These are phyloP conservation scores for Melanotus villosus DNA, from an alignment of 2,888 invertebrate genomes.

Conservation along the genomic window DNA sequence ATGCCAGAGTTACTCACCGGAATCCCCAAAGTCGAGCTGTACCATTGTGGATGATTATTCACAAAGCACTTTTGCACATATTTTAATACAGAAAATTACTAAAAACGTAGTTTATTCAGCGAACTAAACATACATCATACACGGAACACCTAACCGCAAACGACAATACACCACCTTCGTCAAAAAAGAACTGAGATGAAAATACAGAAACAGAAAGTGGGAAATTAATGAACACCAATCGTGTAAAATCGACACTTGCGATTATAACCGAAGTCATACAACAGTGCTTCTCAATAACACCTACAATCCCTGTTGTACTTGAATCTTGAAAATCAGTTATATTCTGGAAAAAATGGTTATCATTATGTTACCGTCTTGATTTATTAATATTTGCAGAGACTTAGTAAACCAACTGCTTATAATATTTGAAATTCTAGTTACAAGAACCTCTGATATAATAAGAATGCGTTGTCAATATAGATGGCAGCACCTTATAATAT, in stretches of 20 bases:
- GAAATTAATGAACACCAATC: neutral
- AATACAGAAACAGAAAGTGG: slow-evolving; percentile 18
- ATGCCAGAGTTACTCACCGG: slow-evolving; percentile 59
- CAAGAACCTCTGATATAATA: too few relatives aligned
- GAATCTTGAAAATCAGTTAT: too few relatives aligned
- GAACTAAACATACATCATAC: slow-evolving; percentile 48
- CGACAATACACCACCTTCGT: slow-evolving; percentile 45
- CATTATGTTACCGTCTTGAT: too few relatives aligned
- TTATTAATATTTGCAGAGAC: too few relatives aligned
- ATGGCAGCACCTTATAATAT: too few relatives aligned
- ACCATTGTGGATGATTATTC: slow-evolving; percentile 59
- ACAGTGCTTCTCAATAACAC: neutral
- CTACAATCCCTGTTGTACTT: too few relatives aligned
- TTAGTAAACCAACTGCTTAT: too few relatives aligned
- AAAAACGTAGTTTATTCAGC: slow-evolving; percentile 24
- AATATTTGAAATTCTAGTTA: too few relatives aligned
- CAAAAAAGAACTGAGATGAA: slow-evolving; percentile 45
- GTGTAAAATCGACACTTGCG: neutral
- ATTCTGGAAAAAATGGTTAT: too few relatives aligned
- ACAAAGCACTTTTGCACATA: slow-evolving; percentile 53
- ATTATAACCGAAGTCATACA: neutral
- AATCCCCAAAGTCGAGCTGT: slow-evolving; percentile 62
- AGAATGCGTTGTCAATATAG: too few relatives aligned
- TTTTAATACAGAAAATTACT: slow-evolving; percentile 63
- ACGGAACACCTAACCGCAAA: slow-evolving; percentile 46